phyloP scores from a whole-genome alignment of 2,113 vertebrate genomes.

The Craseonycteris thonglongyai region DNA sequence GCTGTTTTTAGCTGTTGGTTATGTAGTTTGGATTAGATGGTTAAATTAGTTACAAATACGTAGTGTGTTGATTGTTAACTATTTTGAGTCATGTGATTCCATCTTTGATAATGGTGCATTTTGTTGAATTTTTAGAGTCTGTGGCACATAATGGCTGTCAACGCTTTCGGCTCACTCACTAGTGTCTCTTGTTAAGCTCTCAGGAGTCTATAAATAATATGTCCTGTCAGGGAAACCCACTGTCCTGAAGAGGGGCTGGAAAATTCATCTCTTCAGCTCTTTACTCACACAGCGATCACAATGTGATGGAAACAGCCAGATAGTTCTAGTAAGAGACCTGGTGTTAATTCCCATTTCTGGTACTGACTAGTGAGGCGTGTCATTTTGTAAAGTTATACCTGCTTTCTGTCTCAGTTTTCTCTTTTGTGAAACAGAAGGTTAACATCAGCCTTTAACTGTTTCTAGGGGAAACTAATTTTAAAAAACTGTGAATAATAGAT shows the following conservation, averaged over 20 bases:
- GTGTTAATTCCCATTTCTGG: neutral
- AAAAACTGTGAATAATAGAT: neutral
- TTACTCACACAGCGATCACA: neutral
- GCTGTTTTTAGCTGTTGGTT: neutral
- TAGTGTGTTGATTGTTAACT: neutral
- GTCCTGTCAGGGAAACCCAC: neutral
- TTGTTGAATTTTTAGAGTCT: neutral
- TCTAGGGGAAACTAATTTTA: neutral
- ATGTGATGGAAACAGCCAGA: neutral
- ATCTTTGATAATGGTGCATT: neutral
- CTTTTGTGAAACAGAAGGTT: neutral
- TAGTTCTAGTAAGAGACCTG: neutral
- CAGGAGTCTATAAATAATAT: neutral
- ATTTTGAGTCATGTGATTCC: neutral
- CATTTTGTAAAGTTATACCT: neutral
- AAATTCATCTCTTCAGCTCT: neutral
- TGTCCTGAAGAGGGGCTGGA: neutral
- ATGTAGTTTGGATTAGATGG: neutral
- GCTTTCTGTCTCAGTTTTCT: neutral
- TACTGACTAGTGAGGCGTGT: neutral
- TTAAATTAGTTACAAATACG: conserved; percentile 22
- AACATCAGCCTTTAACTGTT: conserved; percentile 4
- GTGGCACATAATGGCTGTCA: neutral
- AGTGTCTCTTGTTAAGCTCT: neutral
- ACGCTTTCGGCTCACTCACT: neutral